Evolutionary conservation across 1,140 invertebrate species (phyloP).

Genomic region (Pygmarrhopalites habei): DNA sequence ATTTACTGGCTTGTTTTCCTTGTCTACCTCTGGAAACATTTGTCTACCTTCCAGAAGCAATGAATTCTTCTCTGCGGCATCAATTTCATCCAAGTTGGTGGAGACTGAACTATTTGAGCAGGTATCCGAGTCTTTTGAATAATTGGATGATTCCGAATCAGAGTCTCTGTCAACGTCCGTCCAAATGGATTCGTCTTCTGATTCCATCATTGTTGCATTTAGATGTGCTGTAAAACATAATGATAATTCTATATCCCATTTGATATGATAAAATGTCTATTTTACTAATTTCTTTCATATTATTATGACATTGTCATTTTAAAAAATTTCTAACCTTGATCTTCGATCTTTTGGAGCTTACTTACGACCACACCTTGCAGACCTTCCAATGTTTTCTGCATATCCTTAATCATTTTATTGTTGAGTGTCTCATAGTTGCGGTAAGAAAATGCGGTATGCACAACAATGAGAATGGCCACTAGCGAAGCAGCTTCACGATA

Average conservation of each 20-base stretch:
- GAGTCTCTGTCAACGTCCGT: not conserved
- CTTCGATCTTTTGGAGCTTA: no score
- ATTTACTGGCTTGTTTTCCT: not conserved
- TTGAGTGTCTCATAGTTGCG: conserved; percentile 44
- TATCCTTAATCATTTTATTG: conserved; percentile 43
- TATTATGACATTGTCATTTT: no score
- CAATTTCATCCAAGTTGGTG: conserved; percentile 4
- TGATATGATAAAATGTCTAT: not conserved
- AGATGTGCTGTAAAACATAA: no score
- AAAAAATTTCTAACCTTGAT: no score
- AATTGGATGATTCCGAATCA: not conserved
- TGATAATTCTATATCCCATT: not conserved
- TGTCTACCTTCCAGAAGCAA: not conserved
- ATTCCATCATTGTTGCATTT: no score
- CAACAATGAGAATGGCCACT: conserved; percentile 39
- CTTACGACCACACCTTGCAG: conserved; percentile 30
- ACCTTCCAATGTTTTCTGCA: conserved; percentile 24
- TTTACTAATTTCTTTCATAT: not conserved
- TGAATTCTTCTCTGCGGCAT: not conserved
- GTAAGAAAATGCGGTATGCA: conserved; percentile 40
- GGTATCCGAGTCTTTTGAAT: not conserved
- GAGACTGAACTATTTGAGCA: not conserved
- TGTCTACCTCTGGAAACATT: not conserved
- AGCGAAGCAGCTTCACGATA: conserved; percentile 41
- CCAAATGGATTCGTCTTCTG: not conserved